Conservation (phyloP, 2,113 vertebrate species). For the Zeus faber region DNA sequence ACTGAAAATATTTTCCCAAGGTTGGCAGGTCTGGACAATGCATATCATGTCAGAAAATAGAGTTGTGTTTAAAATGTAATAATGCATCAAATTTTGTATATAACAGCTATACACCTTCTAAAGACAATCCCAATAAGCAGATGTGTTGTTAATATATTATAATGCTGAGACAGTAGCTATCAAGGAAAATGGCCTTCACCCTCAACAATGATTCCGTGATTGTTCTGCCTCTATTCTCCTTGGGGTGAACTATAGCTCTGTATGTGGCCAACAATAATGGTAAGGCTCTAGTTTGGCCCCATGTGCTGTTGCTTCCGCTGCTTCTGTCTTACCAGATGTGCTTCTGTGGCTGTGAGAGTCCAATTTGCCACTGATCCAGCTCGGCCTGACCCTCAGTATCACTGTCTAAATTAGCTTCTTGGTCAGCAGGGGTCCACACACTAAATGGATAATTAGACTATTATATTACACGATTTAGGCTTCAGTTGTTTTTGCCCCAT, state of each 20-base stretch:
- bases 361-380: slow-evolving; percentile 6
- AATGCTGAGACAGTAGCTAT: slow-evolving; percentile 1
- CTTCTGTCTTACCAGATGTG: slow-evolving; percentile 58
- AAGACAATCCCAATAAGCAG: no score
- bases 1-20: no score
- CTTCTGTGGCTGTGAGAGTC: slow-evolving; percentile 32
- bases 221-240: slow-evolving; percentile 61
- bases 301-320: slow-evolving; percentile 49
- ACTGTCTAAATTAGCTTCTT: slow-evolving; percentile 20
- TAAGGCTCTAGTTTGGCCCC: slow-evolving; percentile 63
- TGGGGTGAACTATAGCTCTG: slow-evolving; percentile 68
- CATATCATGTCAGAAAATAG: no score
- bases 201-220: slow-evolving; percentile 47
- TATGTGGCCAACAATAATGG: slow-evolving; percentile 78
- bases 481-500: no score
- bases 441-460: no score
- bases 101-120: no score
- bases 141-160: no score
- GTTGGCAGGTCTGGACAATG: no score
- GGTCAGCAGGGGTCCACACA: slow-evolving; percentile 52
- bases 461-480: no score
- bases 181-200: slow-evolving; percentile 17
- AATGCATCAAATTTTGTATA: no score
- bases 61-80: no score
- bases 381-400: no score